These are phyloP conservation scores for Apotomis capreana DNA, from an alignment of 2,888 invertebrate genomes.

Conservation along the genomic window DNA sequence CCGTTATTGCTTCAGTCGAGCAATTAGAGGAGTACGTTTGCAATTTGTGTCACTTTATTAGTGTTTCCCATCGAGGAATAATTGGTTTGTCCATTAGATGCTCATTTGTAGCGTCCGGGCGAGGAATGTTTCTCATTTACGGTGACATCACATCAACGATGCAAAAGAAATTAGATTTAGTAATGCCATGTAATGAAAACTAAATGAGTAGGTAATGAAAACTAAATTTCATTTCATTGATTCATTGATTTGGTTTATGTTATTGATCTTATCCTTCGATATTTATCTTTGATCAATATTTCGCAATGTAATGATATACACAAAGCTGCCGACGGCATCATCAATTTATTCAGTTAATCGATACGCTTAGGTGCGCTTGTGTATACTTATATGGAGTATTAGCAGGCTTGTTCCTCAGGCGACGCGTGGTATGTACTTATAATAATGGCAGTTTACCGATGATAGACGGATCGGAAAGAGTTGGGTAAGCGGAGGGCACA, in stretches of 20 bases:
- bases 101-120: constrained; percentile 14
- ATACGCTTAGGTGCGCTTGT: background rate
- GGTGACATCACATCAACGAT: background rate
- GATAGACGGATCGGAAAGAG: constrained; percentile 16
- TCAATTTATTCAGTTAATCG: background rate
- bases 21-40: constrained; percentile 11
- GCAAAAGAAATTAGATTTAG: constrained; percentile 5
- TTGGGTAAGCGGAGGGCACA: constrained; percentile 45
- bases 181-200: too few species aligned
- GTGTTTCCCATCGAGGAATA: constrained; percentile 14
- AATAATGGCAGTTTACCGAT: constrained; percentile 5
- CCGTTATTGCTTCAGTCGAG: constrained; percentile 6
- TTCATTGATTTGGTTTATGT: too few species aligned
- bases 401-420: background rate
- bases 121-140: constrained; percentile 14
- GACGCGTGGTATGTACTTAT: background rate
- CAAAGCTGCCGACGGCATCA: background rate
- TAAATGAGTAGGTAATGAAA: too few species aligned
- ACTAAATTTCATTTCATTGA: too few species aligned
- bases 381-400: background rate
- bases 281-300: too few species aligned
- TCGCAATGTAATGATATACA: too few species aligned
- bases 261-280: too few species aligned
- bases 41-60: constrained; percentile 29
- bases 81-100: constrained; percentile 21